phyloP scores from a whole-genome alignment of 2,888 invertebrate species.

The Cataglyphis cursor region DNA sequence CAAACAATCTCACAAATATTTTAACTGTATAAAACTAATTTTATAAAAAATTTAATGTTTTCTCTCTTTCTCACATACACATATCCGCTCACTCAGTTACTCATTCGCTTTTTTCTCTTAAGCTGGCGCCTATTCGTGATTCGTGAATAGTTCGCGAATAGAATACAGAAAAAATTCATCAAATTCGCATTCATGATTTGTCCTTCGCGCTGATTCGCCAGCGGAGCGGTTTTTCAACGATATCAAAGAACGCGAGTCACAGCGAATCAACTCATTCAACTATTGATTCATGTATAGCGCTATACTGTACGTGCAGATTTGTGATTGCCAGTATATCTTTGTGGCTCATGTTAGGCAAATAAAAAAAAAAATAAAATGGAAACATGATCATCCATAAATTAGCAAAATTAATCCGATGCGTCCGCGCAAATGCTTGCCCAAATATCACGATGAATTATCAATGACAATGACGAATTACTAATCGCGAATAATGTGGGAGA shows the following conservation, averaged over 20 bases:
- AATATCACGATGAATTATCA: neutral
- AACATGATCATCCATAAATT: no score
- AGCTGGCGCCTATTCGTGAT: no score
- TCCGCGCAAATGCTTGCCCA: neutral
- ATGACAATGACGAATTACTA: neutral
- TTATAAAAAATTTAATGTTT: neutral
- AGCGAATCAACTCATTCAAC: neutral
- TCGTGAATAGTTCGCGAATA: no score
- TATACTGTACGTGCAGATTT: neutral
- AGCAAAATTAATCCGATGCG: neutral
- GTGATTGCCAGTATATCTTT: neutral
- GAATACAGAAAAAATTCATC: no score
- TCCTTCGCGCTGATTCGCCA: no score
- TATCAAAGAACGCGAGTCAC: neutral
- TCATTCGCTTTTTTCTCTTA: no score
- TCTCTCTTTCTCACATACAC: neutral
- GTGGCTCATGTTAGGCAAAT: no score
- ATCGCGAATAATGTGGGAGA: neutral
- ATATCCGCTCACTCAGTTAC: no score
- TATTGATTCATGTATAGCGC: neutral
- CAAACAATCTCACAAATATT: constrained; percentile 15
- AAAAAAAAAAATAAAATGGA: no score
- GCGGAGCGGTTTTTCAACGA: neutral
- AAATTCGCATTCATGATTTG: no score
- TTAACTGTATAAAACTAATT: constrained; percentile 15